These are phyloP conservation scores for Trichogramma dendrolimi DNA, from an alignment of 2,888 invertebrate genomes.

Conservation along the genomic window DNA sequence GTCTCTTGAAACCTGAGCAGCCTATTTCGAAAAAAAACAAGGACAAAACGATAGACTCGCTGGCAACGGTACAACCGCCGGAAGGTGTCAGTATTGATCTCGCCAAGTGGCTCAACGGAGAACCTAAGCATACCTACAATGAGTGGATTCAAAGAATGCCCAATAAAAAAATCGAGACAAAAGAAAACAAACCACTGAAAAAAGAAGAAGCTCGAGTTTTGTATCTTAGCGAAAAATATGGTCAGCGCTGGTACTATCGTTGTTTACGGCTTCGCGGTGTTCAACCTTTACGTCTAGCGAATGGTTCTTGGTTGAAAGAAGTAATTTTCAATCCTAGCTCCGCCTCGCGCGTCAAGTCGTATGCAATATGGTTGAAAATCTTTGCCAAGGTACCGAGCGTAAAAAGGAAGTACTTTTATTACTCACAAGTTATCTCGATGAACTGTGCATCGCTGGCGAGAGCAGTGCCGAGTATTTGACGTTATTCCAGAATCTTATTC, in stretches of 20 bases:
- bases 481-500: conserved; percentile 80
- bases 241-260: conserved; percentile 60
- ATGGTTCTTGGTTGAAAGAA: conserved; percentile 83
- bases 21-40: conserved; percentile 58
- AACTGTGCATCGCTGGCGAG: conserved; percentile 83
- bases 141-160: conserved; percentile 69
- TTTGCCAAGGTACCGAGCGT: conserved; percentile 67
- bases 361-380: conserved; percentile 80
- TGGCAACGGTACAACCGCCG: conserved; percentile 56
- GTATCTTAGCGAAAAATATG: conserved; percentile 74
- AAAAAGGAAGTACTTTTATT: conserved; percentile 77
- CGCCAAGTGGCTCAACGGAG: conserved; percentile 69
- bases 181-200: conserved; percentile 40
- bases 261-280: conserved; percentile 55
- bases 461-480: conserved; percentile 86
- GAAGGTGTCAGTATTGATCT: conserved; percentile 69
- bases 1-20: conserved; percentile 68
- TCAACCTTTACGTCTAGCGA: conserved; percentile 61
- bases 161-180: conserved; percentile 46
- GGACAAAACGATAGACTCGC: conserved; percentile 55
- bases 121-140: conserved; percentile 65
- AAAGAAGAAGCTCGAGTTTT: conserved; percentile 48
- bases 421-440: conserved; percentile 81
- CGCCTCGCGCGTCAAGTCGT: conserved; percentile 83
- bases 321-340: conserved; percentile 90